These are phyloP conservation scores for Danaus plexippus DNA, from an alignment of 1,140 invertebrate genomes.

Conservation along the genomic window DNA sequence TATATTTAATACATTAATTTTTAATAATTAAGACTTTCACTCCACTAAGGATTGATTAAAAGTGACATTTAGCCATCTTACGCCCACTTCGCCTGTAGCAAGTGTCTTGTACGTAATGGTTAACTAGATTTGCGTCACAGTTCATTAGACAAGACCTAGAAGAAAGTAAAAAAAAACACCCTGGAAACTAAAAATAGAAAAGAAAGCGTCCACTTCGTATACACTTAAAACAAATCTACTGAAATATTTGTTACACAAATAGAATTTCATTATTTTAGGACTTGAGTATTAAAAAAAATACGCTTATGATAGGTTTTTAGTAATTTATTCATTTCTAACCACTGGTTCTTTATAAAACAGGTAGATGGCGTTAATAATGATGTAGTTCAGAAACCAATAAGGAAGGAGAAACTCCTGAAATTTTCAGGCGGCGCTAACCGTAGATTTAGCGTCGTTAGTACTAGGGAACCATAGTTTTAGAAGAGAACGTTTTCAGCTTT, in stretches of 20 bases:
- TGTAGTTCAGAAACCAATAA: too few species aligned
- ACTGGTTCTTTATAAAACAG: constrained; percentile 1
- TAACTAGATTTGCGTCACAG: constrained; percentile 28
- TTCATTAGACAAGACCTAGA: constrained; percentile 8
- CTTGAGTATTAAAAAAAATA: too few species aligned
- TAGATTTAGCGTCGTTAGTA: constrained; percentile 48
- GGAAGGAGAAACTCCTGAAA: constrained; percentile 17
- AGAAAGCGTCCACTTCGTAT: too few species aligned
- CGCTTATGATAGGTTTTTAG: too few species aligned
- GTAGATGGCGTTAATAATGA: constrained; percentile 9
- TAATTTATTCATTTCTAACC: too few species aligned
- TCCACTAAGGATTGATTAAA: not conserved
- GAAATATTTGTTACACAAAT: too few species aligned
- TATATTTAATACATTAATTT: too few species aligned
- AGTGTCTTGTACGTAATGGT: constrained; percentile 15
- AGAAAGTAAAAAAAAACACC: not conserved
- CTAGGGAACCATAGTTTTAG: constrained; percentile 34
- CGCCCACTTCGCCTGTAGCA: constrained; percentile 19
- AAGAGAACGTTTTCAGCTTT: constrained; percentile 38
- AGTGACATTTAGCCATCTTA: constrained; percentile 12
- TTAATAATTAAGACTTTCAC: too few species aligned
- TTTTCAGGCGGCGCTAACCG: constrained; percentile 53
- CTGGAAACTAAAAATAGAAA: not conserved
- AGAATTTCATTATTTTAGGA: too few species aligned
- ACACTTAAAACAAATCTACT: too few species aligned